phyloP scores from a whole-genome alignment of 2,888 invertebrate genomes.

The Tipula confusa region DNA sequence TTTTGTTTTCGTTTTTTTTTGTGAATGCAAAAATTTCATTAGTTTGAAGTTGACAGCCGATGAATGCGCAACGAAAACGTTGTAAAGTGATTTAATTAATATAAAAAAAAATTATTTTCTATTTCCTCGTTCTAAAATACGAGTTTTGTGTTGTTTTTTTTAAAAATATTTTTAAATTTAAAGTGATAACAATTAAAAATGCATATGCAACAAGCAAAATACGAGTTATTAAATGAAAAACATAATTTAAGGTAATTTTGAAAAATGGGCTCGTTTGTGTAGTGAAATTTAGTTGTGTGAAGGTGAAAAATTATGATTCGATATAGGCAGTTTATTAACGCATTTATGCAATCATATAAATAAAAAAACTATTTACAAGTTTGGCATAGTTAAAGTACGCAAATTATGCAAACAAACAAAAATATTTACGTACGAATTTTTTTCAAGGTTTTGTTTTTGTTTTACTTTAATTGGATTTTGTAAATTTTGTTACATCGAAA shows the following conservation, averaged over 20 bases:
- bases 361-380: background rate
- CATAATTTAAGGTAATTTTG: constrained; percentile 31
- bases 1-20: background rate
- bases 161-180: background rate
- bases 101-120: background rate
- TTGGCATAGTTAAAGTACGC: background rate
- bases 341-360: background rate
- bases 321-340: background rate
- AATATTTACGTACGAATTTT: background rate
- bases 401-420: background rate
- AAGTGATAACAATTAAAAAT: constrained; percentile 31
- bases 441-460: background rate
- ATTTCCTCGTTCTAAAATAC: background rate
- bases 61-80: background rate
- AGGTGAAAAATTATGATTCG: background rate
- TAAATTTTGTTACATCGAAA: background rate
- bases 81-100: background rate
- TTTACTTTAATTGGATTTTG: background rate
- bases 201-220: constrained; percentile 35
- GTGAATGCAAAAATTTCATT: background rate
- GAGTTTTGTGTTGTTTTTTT: background rate
- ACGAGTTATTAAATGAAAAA: constrained; percentile 34
- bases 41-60: background rate
- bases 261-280: background rate
- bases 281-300: background rate